Evolutionary conservation across 2,888 invertebrate species (phyloP), one percentile per base, ranked within the genome.

Genomic region (Osmoderma eremita): DNA sequence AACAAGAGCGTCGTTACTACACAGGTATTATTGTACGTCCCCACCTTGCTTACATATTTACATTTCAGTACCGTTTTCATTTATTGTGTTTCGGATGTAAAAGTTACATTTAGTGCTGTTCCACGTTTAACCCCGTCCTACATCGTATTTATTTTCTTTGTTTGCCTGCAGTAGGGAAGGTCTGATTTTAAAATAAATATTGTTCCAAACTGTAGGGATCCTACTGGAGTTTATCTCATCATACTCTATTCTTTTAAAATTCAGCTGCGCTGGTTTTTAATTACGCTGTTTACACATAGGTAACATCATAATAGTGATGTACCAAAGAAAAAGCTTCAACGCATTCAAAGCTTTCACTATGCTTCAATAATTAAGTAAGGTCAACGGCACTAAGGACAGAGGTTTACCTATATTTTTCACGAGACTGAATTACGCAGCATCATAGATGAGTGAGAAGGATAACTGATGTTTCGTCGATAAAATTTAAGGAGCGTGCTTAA

Each of bases 341-440:
- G 45, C 45, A 24, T 12, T n/a, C n/a, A 30, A 45, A 61, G 45
- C 58, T 61, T 61, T 61, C 58, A 61, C 58, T 45, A 30, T 12
- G 45, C 45, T 61, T 45, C 24, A 45, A 61, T 61, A 61, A 61
- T 24, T 61, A 24, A n/a, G n/a, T n/a, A n/a, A 61, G 58, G 58
- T 12, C 58, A 41, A 61, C 15, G 58, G 45, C 58, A 45, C 45
- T 17, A 45, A 50, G 24, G 42, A 45, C 10, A 48, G 22, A 41
- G 56, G 42, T 56, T 61, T 61, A 61, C 58, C 45, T 30, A 61
- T 45, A 45, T 61, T 61, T 61, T 61, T 22, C n/a, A 30, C 30
- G 10, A 45, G 12, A 45, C 13, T 61, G 20, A 61, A 61, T 45
- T 20, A 15, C 24, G 48, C 24, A 61, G 18, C 36, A 45, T 61